Evolutionary conservation across 2,888 invertebrate genomes (phyloP), one percentile per base, ranked within the genome.

Genomic region (Uloborus plumipes): DNA sequence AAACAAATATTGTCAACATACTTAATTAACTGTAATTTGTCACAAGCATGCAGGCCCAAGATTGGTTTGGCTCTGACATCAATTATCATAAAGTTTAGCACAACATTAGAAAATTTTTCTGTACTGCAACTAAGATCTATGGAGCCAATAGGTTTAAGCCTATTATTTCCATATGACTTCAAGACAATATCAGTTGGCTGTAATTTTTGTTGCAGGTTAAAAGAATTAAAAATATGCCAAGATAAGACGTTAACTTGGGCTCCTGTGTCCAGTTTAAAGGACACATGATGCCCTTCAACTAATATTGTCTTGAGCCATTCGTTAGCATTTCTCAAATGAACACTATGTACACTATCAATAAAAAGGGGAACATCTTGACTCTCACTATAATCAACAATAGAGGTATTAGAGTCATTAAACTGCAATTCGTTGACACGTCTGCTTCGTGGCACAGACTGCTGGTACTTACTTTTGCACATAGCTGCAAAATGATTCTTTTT

Each of bases 141-240:
- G 58, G 2, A n/a, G 15, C 49, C 66, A 14, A 22, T 20, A 20
- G 58, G 75, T 26, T 67, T 66, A 15, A 66, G 20, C 18, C 49
- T 75, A 58, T 22, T 11, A 58, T 75, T 75, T 4, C 58, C 75
- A 66, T 75, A 75, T 20, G 75, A 18, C 16, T 50, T 47, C 50
- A 76, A 76, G 9, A 55, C 31, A n/a, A 49, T 16, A 66, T 66
- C 31, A 65, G 65, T 53, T 20, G 11, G 11, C 11, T 16, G 39
- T 4, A 59, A 9, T 22, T 59, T 18, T 59, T 16, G 2, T 20
- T 18, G 6, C 18, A 11, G 11, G 11, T 53, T 4, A n/a, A 15
- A 53, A n/a, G 15, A 16, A 4, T 59, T 9, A 59, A 18, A 59
- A 14, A 59, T 22, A 3, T 9, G 18, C 9, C 2, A 18, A 22